Evolutionary conservation across 2,113 vertebrate species (phyloP).

Genomic region (Abramis brama): DNA sequence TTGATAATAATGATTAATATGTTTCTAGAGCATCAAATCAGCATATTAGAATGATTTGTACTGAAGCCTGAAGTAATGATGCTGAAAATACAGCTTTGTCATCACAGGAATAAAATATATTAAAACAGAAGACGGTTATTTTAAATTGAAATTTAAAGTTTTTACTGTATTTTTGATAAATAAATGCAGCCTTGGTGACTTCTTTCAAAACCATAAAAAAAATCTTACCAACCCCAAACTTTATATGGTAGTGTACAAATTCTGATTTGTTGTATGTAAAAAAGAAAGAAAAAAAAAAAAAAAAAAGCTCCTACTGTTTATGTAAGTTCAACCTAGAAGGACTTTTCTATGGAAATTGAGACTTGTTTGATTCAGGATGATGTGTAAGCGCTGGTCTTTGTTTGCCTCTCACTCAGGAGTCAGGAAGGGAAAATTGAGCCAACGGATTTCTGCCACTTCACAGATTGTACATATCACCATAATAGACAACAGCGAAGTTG

Average conservation of each 20-base stretch:
- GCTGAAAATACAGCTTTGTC: too few relatives aligned
- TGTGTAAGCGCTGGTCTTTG: neutral
- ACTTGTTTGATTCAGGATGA: neutral
- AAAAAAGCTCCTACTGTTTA: neutral
- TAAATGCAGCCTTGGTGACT: neutral
- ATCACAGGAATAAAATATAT: too few relatives aligned
- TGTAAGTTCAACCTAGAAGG: neutral
- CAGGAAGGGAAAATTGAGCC: neutral
- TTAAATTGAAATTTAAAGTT: too few relatives aligned
- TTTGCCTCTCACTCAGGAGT: neutral
- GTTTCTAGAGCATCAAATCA: neutral
- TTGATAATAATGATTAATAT: neutral
- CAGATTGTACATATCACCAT: neutral
- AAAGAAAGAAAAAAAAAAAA: neutral
- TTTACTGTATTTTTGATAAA: neutral
- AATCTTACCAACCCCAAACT: neutral
- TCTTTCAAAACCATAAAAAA: neutral
- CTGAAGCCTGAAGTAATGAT: too few relatives aligned
- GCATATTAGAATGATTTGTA: neutral
- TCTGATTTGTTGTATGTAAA: neutral
- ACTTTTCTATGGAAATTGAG: neutral
- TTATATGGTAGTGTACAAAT: neutral
- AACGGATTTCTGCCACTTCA: neutral
- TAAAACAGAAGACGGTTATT: too few relatives aligned
- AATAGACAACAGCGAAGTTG: neutral